Percentiles rank a stretch among this genome's conserved stretches.
Evolutionary conservation across 1,140 invertebrate species (phyloP).

Genomic region (Bombus huntii): DNA sequence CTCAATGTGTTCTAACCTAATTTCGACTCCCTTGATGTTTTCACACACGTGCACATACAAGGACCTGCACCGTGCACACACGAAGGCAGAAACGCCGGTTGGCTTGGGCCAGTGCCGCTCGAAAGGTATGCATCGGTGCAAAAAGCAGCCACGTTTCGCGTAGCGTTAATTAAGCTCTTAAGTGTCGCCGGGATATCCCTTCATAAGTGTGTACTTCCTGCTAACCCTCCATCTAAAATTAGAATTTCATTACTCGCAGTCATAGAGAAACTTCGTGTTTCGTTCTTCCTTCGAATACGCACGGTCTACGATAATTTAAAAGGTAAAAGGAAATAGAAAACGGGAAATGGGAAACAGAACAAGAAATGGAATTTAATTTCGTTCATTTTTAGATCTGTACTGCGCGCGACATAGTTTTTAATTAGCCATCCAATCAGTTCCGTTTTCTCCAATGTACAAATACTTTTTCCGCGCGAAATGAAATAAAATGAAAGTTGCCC

Average conservation of each 20-base stretch:
- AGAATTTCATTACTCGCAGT: conserved; percentile 51
- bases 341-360: neutral
- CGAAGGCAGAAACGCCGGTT: conserved; percentile 23
- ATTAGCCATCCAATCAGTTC: conserved; percentile 1
- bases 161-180: conserved; percentile 60
- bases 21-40: conserved; percentile 61
- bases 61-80: conserved; percentile 35
- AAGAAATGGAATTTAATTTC: conserved; percentile 11
- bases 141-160: conserved; percentile 55
- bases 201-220: conserved; percentile 27
- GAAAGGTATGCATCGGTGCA: conserved; percentile 40
- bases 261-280: conserved; percentile 27
- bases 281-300: conserved; percentile 1
- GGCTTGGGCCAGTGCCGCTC: conserved; percentile 23
- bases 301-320: neutral
- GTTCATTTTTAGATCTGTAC: neutral
- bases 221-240: conserved; percentile 40
- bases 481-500: neutral
- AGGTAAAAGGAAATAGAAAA: too few relatives aligned
- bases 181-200: conserved; percentile 42
- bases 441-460: neutral
- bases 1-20: conserved; percentile 67
- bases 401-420: conserved; percentile 2
- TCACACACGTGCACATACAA: conserved; percentile 34
- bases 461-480: neutral